Evolutionary conservation across 2,797 vertebrate species (phyloP).

Genomic region (Eulemur rubriventer): DNA sequence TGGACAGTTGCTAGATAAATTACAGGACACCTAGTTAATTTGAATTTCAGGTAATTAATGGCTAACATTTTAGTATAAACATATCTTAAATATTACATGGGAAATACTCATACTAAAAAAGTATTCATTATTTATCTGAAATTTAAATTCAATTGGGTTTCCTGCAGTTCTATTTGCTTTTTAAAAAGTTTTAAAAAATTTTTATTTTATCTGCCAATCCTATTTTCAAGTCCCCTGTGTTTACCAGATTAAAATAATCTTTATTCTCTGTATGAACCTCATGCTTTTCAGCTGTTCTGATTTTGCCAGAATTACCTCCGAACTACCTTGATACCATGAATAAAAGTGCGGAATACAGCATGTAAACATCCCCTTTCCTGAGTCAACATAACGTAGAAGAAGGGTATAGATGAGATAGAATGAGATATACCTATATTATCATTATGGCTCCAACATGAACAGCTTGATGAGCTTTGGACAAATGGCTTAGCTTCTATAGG

Average conservation of each 20-base stretch:
- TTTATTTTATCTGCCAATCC: background rate
- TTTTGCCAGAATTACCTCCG: background rate
- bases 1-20: background rate
- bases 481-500: background rate
- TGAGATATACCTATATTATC: background rate
- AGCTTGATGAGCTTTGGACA: background rate
- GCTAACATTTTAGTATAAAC: background rate
- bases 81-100: background rate
- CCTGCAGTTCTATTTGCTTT: slow-evolving; percentile 8
- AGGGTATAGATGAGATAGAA: background rate
- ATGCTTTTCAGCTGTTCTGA: background rate
- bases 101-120: background rate
- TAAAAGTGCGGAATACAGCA: background rate
- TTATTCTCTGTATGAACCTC: background rate
- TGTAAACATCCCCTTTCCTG: background rate
- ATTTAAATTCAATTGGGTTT: background rate
- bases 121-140: background rate
- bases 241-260: background rate
- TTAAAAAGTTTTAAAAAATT: background rate
- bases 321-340: background rate
- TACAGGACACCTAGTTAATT: background rate
- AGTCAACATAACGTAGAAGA: background rate
- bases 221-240: background rate
- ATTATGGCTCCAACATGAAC: background rate
- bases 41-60: slow-evolving; percentile 1